Base-by-base conservation (phyloP, 37 sponge, comb jelly and placozoan species). In the Cliona cf. orientalis region DNA sequence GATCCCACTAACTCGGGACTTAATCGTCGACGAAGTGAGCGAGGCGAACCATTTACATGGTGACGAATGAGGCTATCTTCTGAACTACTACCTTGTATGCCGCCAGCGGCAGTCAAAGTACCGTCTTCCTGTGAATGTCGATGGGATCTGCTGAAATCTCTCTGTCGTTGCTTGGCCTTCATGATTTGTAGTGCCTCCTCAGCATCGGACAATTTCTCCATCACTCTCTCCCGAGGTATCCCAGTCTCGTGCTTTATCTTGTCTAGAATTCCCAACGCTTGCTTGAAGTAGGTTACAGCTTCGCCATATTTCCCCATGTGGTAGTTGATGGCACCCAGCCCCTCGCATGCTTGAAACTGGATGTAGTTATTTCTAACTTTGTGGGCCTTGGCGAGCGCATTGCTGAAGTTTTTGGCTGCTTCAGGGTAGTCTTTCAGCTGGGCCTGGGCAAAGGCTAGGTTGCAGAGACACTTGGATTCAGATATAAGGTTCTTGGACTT, bases 141-240 rank as follows among this genome's bases (percentile, higher is more conserved):
- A n/a, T n/a, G n/a, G 31, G 31, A n/a, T 11, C 9, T n/a, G n/a
- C n/a, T n/a, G n/a, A n/a, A n/a, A n/a, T n/a, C n/a, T n/a, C n/a
- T n/a, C n/a, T n/a, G n/a, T n/a, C n/a, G n/a, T 72, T 36, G 36
- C 17, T 36, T 67, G 38, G 14, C 34, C 32, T 72, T 72, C 6
- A 44, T 46, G 63, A 55, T 69, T 58, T 84, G 69, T n/a, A 75
- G 61, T 23, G 86, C 79, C 74, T 89, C 82, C 21, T 60, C 69
- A 29, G 75, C 89, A 56, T 89, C 78, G 3, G 89, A 89, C 32
- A 93, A 36, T 38, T 93, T 88, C 66, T 93, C 90, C 93, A 93
- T 84, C 31, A 93, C 86, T 38, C 93, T 93, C 75, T 88, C 93
- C 49, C 89, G 53, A 14, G 81, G 83, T 23, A 85, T 63, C 0